Base-by-base conservation (phyloP, 2,888 invertebrate genomes). In the Lissocephala sabroskyi region DNA sequence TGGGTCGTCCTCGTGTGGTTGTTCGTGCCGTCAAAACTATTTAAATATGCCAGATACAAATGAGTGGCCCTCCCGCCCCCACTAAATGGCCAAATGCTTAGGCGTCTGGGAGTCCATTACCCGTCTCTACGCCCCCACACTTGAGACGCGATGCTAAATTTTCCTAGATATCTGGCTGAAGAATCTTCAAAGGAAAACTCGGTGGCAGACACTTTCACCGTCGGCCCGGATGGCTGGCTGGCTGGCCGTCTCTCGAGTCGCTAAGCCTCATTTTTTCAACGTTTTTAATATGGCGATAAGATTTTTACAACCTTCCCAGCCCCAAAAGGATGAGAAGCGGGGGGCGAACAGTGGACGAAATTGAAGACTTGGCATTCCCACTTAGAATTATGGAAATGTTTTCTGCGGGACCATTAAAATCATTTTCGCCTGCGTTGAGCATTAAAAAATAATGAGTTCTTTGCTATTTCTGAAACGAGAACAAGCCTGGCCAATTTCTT, bases 11-110 rank as follows among this genome's bases (percentile, higher is more conserved):
- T 49, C 37, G 36, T 45, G 44, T 36, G 51, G 45, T 19, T 49
- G 48, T 56, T 62, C 56, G 48, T 59, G 58, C 56, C 57, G 49
- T 58, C 64, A 64, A 62, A 70, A 66, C 65, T 65, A 58, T 65
- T 65, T 65, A 53, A 65, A 65, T 65, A 65, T 58, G 53, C 62
- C 50, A 36, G 13, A 33, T 40, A 54, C 43, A 61, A 59, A 54
- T 56, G 56, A 52, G 48, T 32, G 19, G 41, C 9, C 39, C 17
- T 35, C 3, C 19, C 41, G 10, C 39, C 10, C 30, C 13, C 19
- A 28, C 44, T 46, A 56, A 49, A 41, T 39, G 44, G 28, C 44
- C 13, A 13, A 35, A 35, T 30, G 40, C 33, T n/a, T 44, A 10
- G 9, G 16, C 1, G 36, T 7, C 35, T 9, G 17, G 14, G 35